phyloP scores from a whole-genome alignment of 2,113 vertebrate species.

The Podiceps cristatus region DNA sequence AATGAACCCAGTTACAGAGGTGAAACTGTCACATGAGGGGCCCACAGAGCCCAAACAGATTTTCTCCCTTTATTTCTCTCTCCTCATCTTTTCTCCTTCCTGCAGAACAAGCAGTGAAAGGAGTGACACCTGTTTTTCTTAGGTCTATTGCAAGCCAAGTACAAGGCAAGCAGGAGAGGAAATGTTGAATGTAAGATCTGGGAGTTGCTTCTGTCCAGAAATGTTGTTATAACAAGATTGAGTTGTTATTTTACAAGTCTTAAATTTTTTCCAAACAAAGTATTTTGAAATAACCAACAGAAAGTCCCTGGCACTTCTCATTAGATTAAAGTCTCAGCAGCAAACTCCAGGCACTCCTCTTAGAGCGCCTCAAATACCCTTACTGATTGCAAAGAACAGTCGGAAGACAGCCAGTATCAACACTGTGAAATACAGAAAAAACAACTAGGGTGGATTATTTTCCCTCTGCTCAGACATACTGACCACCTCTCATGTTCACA shows the following conservation, averaged over 20 bases:
- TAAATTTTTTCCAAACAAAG: conserved; percentile 8
- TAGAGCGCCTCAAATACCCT: not conserved
- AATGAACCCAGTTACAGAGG: not conserved
- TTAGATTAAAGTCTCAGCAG: not conserved
- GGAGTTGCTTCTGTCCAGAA: not conserved
- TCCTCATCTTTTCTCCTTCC: not conserved
- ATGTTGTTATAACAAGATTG: not conserved
- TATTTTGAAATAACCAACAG: not conserved
- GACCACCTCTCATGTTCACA: not conserved
- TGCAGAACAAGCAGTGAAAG: not conserved
- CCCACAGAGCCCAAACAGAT: not conserved
- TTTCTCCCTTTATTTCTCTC: not conserved
- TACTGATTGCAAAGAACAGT: not conserved
- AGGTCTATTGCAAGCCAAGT: not conserved
- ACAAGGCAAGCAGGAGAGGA: not conserved
- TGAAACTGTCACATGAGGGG: not conserved
- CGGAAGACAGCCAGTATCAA: not conserved
- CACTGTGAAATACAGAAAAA: not conserved
- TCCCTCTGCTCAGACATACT: not conserved
- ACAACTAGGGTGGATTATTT: not conserved
- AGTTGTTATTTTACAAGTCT: not conserved
- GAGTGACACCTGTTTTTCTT: not conserved
- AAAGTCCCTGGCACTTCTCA: not conserved
- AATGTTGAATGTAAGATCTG: not conserved
- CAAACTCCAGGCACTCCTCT: not conserved